Evolutionary conservation across 2,113 vertebrate genomes (phyloP).

Genomic region (Clarias batrachus): DNA sequence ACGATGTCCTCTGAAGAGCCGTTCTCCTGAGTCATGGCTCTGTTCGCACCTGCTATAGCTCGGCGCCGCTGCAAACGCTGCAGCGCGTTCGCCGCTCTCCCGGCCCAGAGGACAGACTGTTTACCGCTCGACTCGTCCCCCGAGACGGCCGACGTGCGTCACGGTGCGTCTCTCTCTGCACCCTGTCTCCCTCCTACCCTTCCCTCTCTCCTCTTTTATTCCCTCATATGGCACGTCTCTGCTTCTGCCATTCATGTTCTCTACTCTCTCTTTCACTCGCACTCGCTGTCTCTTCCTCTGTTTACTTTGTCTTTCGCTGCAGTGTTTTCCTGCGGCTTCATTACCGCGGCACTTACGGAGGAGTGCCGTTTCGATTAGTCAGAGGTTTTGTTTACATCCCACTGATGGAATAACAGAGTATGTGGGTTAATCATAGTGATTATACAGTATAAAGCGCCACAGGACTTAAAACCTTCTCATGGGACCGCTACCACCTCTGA

Average conservation of each 20-base stretch:
- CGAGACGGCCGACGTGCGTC: slow-evolving; percentile 64
- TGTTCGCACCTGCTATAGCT: slow-evolving; percentile 65
- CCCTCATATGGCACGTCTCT: not conserved
- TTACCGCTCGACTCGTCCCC: slow-evolving; percentile 54
- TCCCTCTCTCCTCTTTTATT: not conserved
- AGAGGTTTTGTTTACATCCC: slow-evolving; percentile 75
- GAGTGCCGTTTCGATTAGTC: slow-evolving; percentile 74
- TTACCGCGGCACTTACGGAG: slow-evolving; percentile 64
- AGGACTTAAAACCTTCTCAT: slow-evolving; percentile 58
- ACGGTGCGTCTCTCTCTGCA: slow-evolving; percentile 47
- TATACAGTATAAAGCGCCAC: slow-evolving; percentile 66
- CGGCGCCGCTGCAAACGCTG: slow-evolving; percentile 58
- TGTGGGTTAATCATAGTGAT: slow-evolving; percentile 74
- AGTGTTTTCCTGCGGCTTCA: slow-evolving; percentile 69
- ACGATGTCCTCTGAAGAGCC: slow-evolving; percentile 27
- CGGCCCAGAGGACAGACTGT: slow-evolving; percentile 60
- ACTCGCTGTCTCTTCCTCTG: slow-evolving; percentile 43
- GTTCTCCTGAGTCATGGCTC: slow-evolving; percentile 44
- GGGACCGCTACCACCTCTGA: slow-evolving; percentile 62
- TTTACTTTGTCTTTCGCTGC: slow-evolving; percentile 41
- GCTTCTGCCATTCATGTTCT: not conserved
- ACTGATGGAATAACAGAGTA: slow-evolving; percentile 76
- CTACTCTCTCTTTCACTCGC: slow-evolving; percentile 26
- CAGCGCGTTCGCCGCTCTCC: slow-evolving; percentile 42
- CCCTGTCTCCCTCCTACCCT: slow-evolving; percentile 27